Base-by-base conservation (phyloP, 2,888 invertebrate genomes). In the Magallana nippona region DNA sequence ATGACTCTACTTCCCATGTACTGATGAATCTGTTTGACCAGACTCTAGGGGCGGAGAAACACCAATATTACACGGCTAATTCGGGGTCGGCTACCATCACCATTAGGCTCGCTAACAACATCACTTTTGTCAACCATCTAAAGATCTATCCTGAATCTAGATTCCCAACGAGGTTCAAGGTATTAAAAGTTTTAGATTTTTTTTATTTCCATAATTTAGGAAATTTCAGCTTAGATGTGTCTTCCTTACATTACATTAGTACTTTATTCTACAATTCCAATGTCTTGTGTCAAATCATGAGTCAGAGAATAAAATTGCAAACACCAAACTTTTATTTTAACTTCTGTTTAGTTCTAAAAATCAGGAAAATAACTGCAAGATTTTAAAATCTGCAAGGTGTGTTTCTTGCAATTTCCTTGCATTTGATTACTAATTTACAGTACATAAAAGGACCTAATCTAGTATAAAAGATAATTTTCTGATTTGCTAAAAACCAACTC, bases 1-100 rank as follows among this genome's bases (percentile, higher is more conserved):
- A 88, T 78, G 44, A 58, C 32, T 78, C 62, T 2, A 58, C 84
- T n/a, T 87, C 85, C 58, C 90, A 88, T 78, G 83, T 84, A 17
- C 86, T 91, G 79, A 86, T 85, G 79, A 85, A 89, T 71, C 83
- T 91, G 84, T 91, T 91, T 88, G 91, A 91, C 83, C 90, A 90
- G 78, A 89, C 91, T 1, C 79, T 90, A 19, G 63, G 81, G 10
- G 80, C 62, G 15, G 78, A 83, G 55, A 71, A 27, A 3, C n/a
- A 63, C 1, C 86, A 89, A 60, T 87, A 86, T 44, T 90, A 86
- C 85, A 58, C 89, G 86, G 88, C 87, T 0, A 55, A 81, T 5
- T 19, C 78, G 0, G 55, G 85, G 8, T 17, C 84, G 10, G 82
- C 90, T 2, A 89, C 87, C 2, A 55, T 91, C 0, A 90, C 89